Base-by-base conservation (phyloP, 2,113 vertebrate genomes). In the Isurus oxyrinchus region DNA sequence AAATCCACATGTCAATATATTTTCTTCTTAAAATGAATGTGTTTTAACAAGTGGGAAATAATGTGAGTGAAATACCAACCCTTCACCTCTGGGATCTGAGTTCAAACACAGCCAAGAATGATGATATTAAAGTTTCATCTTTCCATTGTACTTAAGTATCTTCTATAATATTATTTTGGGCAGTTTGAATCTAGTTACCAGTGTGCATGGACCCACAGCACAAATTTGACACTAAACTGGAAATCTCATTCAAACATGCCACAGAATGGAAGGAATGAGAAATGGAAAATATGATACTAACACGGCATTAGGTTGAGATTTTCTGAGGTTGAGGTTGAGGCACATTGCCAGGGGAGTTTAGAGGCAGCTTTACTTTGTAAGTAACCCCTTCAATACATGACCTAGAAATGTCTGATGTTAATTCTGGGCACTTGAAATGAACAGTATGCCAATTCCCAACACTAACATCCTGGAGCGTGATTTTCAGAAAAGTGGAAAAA, bases 261-360 rank as follows among this genome's bases (percentile, higher is more conserved):
- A 94, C 16, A 94, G 90, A 94, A 63, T 94, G 90, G 90, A 66
- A 94, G 59, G 59, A 94, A 94, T 66, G 90, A 94, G 59, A 94
- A 63, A 44, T 94, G 90, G 90, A 94, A 94, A 94, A 94, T 94
- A 16, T 94, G 35, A 94, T 23, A 40, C 90, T 63, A 35, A 16
- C 61, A 16, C 16, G 61, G 1, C 31, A 91, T 4, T 91, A 8
- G 13, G 59, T 40, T 93, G 90, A 40, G 59, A 7, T 35, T 10
- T 40, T 40, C 61, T 94, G 59, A 40, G 59, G 59, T 63, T 94
- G 59, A 94, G n/a, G 66, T 63, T 63, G 16, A 23, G 21, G 59
- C 90, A 66, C 19, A n/a, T 2, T 40, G 90, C 35, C 61, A 19
- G 59, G 5, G 59, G 27, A 31, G 55, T 61, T 61, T 59, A 35